Evolutionary conservation across 2,113 vertebrate species (phyloP).

Genomic region (Labeo rohita): DNA sequence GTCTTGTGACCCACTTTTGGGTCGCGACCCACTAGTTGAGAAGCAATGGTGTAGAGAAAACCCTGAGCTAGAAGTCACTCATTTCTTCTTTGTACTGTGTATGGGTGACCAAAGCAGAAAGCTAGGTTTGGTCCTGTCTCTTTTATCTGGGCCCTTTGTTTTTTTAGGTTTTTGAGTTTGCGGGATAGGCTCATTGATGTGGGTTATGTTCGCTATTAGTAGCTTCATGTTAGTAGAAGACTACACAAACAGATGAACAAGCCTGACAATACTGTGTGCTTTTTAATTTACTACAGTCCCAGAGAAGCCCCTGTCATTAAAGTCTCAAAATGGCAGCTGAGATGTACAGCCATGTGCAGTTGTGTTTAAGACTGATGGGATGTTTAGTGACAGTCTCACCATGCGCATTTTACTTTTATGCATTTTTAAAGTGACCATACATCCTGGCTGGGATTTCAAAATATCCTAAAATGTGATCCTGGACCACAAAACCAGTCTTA

Average conservation of each 20-base stretch:
- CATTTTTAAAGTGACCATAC: background rate
- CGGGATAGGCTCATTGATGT: background rate
- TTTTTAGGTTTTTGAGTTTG: background rate
- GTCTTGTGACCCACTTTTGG: too few relatives aligned
- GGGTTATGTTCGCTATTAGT: slow-evolving; percentile 2
- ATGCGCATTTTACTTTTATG: background rate
- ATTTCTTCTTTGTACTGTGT: background rate
- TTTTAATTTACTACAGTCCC: slow-evolving; percentile 20
- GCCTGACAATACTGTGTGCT: background rate
- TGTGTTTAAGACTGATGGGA: background rate
- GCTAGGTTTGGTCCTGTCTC: background rate
- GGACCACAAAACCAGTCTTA: too few relatives aligned
- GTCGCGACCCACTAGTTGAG: too few relatives aligned
- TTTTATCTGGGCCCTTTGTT: background rate
- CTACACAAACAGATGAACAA: slow-evolving; percentile 1
- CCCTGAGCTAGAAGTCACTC: too few relatives aligned
- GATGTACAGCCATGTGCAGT: background rate
- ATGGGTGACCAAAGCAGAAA: slow-evolving; percentile 1
- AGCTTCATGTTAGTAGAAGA: slow-evolving; percentile 30
- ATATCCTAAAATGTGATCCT: too few relatives aligned
- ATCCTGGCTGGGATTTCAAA: background rate
- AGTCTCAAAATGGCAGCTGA: slow-evolving; percentile 1
- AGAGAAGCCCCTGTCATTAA: slow-evolving; percentile 25
- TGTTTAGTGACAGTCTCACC: background rate
- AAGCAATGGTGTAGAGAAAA: too few relatives aligned